Base-by-base conservation (phyloP, 2,888 invertebrate genomes). In the Silvanus unidentatus region DNA sequence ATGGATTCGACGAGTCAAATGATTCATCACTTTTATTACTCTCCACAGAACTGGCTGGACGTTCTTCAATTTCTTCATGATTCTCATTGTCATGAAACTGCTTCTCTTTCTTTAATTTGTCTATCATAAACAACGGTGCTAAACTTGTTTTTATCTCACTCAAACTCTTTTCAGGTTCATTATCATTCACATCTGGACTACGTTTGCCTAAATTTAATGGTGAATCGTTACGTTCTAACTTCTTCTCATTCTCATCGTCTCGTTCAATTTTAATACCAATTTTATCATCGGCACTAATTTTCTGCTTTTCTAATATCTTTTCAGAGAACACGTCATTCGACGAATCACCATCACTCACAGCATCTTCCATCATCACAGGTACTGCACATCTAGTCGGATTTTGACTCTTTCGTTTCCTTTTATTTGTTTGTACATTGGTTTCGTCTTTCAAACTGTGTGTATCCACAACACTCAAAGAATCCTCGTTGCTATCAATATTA, bases 331-430 rank as follows among this genome's bases (percentile, higher is more conserved):
- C 70, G 62, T 81, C 80, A 58, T 76, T 78, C 5, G 79, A 79
- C 6, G 79, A 80, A 54, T 80, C 80, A 10, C 79, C 78, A 56
- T 82, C 81, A 36, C 79, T 80, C 32, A 58, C 62, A 43, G 77
- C 75, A 43, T 79, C 76, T 36, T 78, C 77, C 47, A 74, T 72
- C 47, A 75, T 72, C 30, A 73, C 67, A 16, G 78, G 74, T 39
- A 80, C 71, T n/a, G 88, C 82, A 64, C 89, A 84, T 50, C 88
- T 79, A 1, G 86, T 89, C 0, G 93, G 93, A 67, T 93, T 92
- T 58, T 88, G 83, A 59, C 85, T 91, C 73, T 94, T 94, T 16
- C 93, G 77, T 70, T 94, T 94, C 43, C 91, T 77, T 63, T 86
- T 86, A 62, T 79, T 82, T n/a, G 83, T 79, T 60, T 80, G 79